Evolutionary conservation across 1,140 invertebrate genomes (phyloP).

Genomic region (Drosophila parabipectinata): DNA sequence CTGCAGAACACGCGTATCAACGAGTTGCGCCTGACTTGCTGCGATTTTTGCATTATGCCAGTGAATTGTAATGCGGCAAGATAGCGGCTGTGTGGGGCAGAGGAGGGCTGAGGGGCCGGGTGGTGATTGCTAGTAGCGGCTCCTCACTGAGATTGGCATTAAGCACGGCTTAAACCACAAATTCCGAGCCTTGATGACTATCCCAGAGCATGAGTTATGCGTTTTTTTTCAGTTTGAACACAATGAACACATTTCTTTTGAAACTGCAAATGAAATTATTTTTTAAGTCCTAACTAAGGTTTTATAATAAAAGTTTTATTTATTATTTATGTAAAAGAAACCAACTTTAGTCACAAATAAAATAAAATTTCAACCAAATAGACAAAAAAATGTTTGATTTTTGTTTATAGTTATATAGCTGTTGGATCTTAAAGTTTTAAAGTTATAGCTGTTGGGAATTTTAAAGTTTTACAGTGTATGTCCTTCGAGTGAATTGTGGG

Average conservation of each 20-base stretch:
- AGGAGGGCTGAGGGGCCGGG: not conserved
- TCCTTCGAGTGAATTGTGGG: slow-evolving; percentile 5
- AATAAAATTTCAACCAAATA: too few species aligned
- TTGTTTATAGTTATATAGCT: too few species aligned
- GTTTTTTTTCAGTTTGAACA: not conserved
- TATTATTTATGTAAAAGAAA: too few species aligned
- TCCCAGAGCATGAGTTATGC: slow-evolving; percentile 8
- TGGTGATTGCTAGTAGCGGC: slow-evolving; percentile 1
- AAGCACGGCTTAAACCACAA: slow-evolving; percentile 65
- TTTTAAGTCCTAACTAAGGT: too few species aligned
- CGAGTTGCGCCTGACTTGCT: slow-evolving; percentile 72
- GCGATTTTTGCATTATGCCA: slow-evolving; percentile 68
- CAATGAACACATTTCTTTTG: not conserved
- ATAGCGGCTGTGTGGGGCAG: slow-evolving; percentile 5
- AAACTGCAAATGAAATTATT: too few species aligned
- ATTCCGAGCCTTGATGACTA: slow-evolving; percentile 54
- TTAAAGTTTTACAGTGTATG: slow-evolving; percentile 8
- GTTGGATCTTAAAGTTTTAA: too few species aligned
- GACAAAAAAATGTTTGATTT: too few species aligned
- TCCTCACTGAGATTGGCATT: slow-evolving; percentile 65
- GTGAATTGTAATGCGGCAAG: slow-evolving; percentile 56
- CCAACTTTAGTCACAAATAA: too few species aligned
- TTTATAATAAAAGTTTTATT: too few species aligned
- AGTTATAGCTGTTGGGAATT: too few species aligned
- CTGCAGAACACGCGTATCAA: slow-evolving; percentile 65